Evolutionary conservation across 2,888 invertebrate genomes (phyloP).

Genomic region (Apotomis capreana): DNA sequence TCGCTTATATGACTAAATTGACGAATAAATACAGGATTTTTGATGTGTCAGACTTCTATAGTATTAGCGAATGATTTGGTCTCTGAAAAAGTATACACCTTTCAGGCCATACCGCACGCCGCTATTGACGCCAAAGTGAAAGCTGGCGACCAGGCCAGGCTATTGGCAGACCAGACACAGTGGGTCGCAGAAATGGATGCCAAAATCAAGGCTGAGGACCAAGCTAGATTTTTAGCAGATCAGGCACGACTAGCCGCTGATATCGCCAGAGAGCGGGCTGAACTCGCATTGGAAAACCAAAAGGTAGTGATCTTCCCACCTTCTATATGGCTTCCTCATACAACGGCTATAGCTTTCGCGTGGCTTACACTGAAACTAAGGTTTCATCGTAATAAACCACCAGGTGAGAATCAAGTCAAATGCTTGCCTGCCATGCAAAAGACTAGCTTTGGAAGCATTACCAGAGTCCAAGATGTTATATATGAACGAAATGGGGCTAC

Average conservation of each 20-base stretch:
- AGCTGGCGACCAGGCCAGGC: conserved; percentile 46
- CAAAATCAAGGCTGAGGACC: conserved; percentile 57
- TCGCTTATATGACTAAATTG: conserved; percentile 33
- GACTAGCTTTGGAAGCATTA: no score
- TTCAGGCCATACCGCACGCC: conserved; percentile 65
- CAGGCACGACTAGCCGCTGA: conserved; percentile 60
- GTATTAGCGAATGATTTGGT: conserved; percentile 53
- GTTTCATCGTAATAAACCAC: no score
- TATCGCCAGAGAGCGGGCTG: conserved; percentile 45
- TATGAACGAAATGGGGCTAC: no score
- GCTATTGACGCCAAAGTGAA: conserved; percentile 68
- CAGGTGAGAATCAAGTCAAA: no score
- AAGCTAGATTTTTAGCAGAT: conserved; percentile 52
- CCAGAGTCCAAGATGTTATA: no score
- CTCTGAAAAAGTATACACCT: not conserved
- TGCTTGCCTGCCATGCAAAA: no score
- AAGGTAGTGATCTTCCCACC: conserved; percentile 47
- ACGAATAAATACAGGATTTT: no score
- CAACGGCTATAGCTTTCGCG: no score
- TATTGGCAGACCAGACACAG: conserved; percentile 57
- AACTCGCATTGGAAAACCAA: conserved; percentile 58
- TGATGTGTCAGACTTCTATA: no score
- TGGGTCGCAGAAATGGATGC: conserved; percentile 74
- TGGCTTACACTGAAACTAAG: no score
- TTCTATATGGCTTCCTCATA: not conserved